These are phyloP conservation scores for Ormia ochracea DNA, from an alignment of 2,888 invertebrate species.

Conservation along the genomic window DNA sequence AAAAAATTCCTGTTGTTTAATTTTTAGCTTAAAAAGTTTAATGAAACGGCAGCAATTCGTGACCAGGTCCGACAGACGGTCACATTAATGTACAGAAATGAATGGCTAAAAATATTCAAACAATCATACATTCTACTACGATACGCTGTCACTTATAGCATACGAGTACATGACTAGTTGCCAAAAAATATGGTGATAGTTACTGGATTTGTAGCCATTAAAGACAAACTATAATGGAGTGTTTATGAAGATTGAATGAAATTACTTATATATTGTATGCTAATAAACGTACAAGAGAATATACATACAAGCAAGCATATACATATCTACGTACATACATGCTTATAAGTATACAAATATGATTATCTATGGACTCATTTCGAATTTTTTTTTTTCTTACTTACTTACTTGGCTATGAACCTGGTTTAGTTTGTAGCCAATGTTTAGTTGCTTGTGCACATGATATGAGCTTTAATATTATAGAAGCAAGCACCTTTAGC, in stretches of 20 bases:
- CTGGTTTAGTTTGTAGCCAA: not conserved
- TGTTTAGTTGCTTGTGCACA: conserved; percentile 11
- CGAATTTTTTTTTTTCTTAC: not conserved
- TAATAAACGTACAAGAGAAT: conserved; percentile 34
- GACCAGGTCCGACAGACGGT: conserved; percentile 38
- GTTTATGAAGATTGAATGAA: conserved; percentile 39
- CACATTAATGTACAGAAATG: not conserved
- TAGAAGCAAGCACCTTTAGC: conserved; percentile 55
- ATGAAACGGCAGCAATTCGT: conserved; percentile 54
- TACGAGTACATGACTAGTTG: conserved; percentile 38
- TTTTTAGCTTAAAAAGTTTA: conserved; percentile 38
- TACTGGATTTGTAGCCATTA: conserved; percentile 30
- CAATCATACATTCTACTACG: conserved; percentile 17
- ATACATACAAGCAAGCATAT: not conserved
- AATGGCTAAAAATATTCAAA: conserved; percentile 15
- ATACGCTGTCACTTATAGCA: conserved; percentile 22
- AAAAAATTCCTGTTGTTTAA: conserved; percentile 25
- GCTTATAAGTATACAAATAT: not conserved
- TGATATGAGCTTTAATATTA: conserved; percentile 11
- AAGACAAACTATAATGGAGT: conserved; percentile 29
- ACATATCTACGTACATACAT: not conserved
- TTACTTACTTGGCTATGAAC: not conserved
- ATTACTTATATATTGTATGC: conserved; percentile 28
- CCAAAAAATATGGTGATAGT: conserved; percentile 36
- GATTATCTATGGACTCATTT: conserved; percentile 7